Percentiles rank a stretch among this genome's conserved stretches.
Evolutionary conservation across 2,888 invertebrate genomes (phyloP).

Genomic region (Pachliopta kotzebuea): DNA sequence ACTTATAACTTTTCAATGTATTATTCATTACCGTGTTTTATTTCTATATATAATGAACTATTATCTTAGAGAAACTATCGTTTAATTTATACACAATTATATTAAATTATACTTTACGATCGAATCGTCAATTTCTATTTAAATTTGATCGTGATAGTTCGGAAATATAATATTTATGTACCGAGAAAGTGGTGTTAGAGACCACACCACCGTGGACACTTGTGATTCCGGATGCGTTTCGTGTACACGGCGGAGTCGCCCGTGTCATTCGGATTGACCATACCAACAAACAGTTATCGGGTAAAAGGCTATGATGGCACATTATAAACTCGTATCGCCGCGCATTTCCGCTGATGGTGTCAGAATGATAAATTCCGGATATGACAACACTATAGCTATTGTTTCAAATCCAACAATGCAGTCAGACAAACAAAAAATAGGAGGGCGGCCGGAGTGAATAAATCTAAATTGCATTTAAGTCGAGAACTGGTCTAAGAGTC

Average conservation of each 20-base stretch:
- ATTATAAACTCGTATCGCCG: conserved; percentile 76
- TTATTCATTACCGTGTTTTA: too few species aligned
- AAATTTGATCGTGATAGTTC: conserved; percentile 23
- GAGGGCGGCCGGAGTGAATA: conserved; percentile 62
- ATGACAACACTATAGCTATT: conserved; percentile 69
- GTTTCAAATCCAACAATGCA: conserved; percentile 73
- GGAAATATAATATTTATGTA: conserved; percentile 29
- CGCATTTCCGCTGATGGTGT: conserved; percentile 75
- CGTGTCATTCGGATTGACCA: conserved; percentile 60
- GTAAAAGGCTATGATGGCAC: conserved; percentile 69
- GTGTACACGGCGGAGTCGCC: conserved; percentile 42
- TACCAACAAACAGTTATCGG: conserved; percentile 57
- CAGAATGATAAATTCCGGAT: conserved; percentile 77
- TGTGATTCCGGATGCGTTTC: conserved; percentile 42
- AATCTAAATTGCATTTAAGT: conserved; percentile 67
- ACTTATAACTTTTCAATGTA: too few species aligned
- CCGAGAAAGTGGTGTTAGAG: conserved; percentile 38
- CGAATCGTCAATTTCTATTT: conserved; percentile 21
- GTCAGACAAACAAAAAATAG: conserved; percentile 62
- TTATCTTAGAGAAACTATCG: too few species aligned
- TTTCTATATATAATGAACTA: too few species aligned
- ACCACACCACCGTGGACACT: conserved; percentile 36
- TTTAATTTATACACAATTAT: not conserved
- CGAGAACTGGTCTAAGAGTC: conserved; percentile 56
- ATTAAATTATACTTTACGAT: not conserved